A percentile compares a stretch with the other conserved stretches of the same genome.
These are phyloP conservation scores for Macroglossus sobrinus DNA, from an alignment of 2,113 vertebrate species.

Conservation along the genomic window DNA sequence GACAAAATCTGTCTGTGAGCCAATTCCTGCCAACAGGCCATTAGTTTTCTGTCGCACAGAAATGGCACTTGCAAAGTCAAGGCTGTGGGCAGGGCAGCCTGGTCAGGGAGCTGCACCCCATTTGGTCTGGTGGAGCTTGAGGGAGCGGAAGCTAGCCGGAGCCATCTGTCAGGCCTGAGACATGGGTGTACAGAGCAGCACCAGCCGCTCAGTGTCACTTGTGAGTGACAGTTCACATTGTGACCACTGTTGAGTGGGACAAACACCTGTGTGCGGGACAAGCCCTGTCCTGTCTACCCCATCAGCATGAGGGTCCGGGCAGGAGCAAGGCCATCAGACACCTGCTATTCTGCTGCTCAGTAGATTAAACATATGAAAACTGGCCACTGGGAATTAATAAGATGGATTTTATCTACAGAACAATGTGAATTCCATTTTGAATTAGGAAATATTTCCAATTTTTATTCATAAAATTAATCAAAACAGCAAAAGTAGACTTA, in stretches of 20 bases:
- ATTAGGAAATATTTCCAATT: background rate
- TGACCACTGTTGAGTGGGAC: background rate
- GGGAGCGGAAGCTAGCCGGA: background rate
- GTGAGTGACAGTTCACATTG: background rate
- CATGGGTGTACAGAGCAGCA: rapidly evolving
- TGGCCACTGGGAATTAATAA: background rate
- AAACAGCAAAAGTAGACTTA: constrained; percentile 29
- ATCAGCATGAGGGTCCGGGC: background rate
- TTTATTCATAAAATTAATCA: constrained; percentile 46
- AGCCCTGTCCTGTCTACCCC: background rate
- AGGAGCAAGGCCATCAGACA: background rate
- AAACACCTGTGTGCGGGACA: background rate
- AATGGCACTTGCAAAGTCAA: background rate
- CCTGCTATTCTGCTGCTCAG: background rate
- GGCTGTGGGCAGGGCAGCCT: background rate
- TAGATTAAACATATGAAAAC: background rate
- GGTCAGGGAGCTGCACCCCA: too few species aligned
- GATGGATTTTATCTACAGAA: background rate
- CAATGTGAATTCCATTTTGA: background rate
- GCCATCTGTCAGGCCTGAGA: background rate
- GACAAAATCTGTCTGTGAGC: background rate
- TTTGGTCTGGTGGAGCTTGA: background rate
- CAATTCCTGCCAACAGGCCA: background rate
- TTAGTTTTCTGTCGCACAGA: background rate
- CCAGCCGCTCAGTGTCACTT: background rate